Base-by-base conservation (phyloP, 2,888 invertebrate species). In the Dichetophora obliterata region DNA sequence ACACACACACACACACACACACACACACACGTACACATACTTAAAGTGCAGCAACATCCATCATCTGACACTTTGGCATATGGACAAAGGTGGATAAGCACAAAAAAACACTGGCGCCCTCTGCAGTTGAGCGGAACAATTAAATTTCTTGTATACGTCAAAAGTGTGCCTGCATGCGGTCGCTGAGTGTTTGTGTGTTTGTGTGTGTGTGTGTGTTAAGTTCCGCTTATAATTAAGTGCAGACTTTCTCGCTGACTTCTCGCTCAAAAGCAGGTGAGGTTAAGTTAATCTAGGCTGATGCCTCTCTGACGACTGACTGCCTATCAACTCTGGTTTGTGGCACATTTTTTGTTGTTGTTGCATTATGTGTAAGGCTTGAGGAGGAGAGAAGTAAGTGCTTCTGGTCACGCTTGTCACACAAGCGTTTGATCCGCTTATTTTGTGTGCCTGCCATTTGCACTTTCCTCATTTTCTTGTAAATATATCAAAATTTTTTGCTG, bases 31-130 rank as follows among this genome's bases (percentile, higher is more conserved):
- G n/a, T n/a, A n/a, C n/a, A n/a, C n/a, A 5, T 63, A 27, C 50
- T 73, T 70, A 59, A 78, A 71, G 68, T 74, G 74, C 77, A 61
- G 61, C 75, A 73, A 77, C 82, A 80, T 72, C 66, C 76, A 72
- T 76, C 72, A 72, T 54, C 57, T 72, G 76, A 66, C 76, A 76
- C 57, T 66, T n/a, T 24, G 27, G 27, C 27, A 57, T 59, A 66
- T 43, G 72, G 48, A 57, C 65, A 66, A 59, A 57, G 57, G 48
- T 50, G 22, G 37, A 14, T 22, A 11, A 31, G 54, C 34, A 54
- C 16, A 16, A 31, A 63, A 6, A 24, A n/a, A n/a, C 2, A 24
- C 24, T 22, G 24, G 57, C 24, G 24, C 57, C 16, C 61, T 31
- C 31, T 63, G 34, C 4, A 31, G 24, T 31, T 27, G 27, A 31